Evolutionary conservation across 2,888 invertebrate genomes (phyloP), one percentile per base, ranked within the genome.

Genomic region (Thecophora atra): DNA sequence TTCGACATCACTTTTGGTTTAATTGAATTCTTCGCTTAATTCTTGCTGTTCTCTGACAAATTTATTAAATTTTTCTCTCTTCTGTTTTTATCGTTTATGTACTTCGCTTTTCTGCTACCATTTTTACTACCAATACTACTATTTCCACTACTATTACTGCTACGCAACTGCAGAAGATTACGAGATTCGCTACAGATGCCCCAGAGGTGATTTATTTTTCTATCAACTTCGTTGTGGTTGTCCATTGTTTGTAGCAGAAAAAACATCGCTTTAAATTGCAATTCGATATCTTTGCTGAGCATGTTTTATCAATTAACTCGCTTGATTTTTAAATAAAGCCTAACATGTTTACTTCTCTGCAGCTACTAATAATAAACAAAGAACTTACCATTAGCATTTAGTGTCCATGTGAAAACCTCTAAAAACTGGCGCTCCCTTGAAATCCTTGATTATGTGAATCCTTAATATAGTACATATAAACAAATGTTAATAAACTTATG

Each of bases 181-280:
- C 91, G 92, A 95, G 89, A 95, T 96, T 87, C 93, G 93, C 88
- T 96, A 96, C 91, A 95, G 94, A 90, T 93, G 92, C 87, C 91
- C 92, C 87, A 91, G 93, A 95, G 95, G 95, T 95, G 87, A 87
- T 82, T 81, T 79, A 78, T 77, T 78, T 70, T 73, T 73, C 65
- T 70, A 52, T n/a, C 47, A 21, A 42, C n/a, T 30, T 44, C n/a
- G 15, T 8, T 54, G 21, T 21, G 3, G 1, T 54, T 54, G 54
- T 21, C 24, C 21, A 19, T 8, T 54, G 54, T 21, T 7, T 54
- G 54, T 21, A 21, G 51, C 51, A 8, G 15, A 17, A 6, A 37
- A n/a, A 8, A 6, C 37, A 6, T 37, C 37, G 37, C 37, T 37
- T 37, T 37, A 6, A 37, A 11, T 37, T 37, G 11, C 37, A 37